A percentile compares a stretch with the other conserved stretches of the same genome.
Evolutionary conservation across 2,113 vertebrate genomes (phyloP).

Genomic region (Cinclus cinclus): DNA sequence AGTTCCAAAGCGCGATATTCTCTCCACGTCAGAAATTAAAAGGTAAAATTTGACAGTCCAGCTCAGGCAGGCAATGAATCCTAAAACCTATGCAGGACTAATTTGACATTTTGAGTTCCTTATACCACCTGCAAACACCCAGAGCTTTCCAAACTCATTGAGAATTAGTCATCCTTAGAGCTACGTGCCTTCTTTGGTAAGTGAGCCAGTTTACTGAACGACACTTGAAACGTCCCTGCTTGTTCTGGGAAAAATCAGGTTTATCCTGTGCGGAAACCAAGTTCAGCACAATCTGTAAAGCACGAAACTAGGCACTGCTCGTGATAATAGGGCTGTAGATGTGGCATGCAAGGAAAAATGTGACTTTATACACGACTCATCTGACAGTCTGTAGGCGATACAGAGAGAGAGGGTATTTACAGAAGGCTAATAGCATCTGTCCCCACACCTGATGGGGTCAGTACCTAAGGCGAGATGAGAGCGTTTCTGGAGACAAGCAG

Average conservation of each 20-base stretch:
- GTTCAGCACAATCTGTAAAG: background rate
- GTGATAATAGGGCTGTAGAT: background rate
- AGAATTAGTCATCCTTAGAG: background rate
- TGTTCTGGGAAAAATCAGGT: background rate
- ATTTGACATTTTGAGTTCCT: background rate
- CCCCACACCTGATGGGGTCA: background rate
- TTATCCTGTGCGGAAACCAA: background rate
- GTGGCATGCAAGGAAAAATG: background rate
- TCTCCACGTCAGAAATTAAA: background rate
- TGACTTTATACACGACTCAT: background rate
- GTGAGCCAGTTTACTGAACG: background rate
- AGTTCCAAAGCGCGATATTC: background rate
- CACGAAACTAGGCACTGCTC: background rate
- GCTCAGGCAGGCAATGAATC: background rate
- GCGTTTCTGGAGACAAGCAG: background rate
- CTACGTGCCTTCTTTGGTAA: background rate
- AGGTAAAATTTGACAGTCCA: background rate
- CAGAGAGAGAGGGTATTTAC: background rate
- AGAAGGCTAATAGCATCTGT: background rate
- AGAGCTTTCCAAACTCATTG: background rate
- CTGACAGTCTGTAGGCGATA: background rate
- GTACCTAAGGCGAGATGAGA: background rate
- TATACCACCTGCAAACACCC: background rate
- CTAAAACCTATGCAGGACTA: background rate
- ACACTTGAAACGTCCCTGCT: background rate